Percentiles rank a stretch among this genome's conserved stretches.
Conservation (phyloP, 2,797 vertebrate species). For the Channa striata region DNA sequence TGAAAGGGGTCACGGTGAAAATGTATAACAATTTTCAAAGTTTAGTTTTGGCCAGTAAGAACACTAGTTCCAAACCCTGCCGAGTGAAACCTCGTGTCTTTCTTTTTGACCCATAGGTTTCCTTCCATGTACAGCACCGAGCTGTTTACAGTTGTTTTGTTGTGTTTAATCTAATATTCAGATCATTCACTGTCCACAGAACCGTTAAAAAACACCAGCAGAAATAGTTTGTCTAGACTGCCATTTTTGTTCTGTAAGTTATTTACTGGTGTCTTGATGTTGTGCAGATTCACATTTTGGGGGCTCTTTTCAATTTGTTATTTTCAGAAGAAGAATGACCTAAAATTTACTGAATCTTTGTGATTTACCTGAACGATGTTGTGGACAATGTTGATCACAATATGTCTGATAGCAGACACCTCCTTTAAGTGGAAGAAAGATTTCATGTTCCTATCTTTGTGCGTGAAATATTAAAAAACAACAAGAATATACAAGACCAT, state of each 20-base stretch:
- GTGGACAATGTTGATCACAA: too few relatives aligned
- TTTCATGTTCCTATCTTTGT: too few relatives aligned
- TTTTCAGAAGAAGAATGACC: too few relatives aligned
- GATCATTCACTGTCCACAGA: conserved; percentile 26
- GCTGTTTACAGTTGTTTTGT: conserved; percentile 11
- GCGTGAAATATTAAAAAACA: too few relatives aligned
- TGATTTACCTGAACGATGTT: too few relatives aligned
- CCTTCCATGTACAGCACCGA: neutral
- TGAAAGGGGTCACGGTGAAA: neutral
- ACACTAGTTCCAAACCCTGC: neutral
- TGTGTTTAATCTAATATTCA: conserved; percentile 24
- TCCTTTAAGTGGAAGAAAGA: too few relatives aligned
- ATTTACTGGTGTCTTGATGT: neutral
- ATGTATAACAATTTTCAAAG: neutral
- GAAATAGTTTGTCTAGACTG: neutral
- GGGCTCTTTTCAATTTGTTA: too few relatives aligned
- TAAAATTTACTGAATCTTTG: too few relatives aligned
- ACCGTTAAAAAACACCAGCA: neutral
- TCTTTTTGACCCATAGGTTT: neutral
- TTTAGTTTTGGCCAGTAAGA: neutral
- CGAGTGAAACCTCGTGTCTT: neutral
- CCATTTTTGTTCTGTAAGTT: neutral
- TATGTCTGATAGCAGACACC: too few relatives aligned
- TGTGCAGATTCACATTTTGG: neutral
- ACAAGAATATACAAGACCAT: too few relatives aligned